Evolutionary conservation across 2,113 vertebrate species (phyloP).

Genomic region (Atrichornis clamosus): DNA sequence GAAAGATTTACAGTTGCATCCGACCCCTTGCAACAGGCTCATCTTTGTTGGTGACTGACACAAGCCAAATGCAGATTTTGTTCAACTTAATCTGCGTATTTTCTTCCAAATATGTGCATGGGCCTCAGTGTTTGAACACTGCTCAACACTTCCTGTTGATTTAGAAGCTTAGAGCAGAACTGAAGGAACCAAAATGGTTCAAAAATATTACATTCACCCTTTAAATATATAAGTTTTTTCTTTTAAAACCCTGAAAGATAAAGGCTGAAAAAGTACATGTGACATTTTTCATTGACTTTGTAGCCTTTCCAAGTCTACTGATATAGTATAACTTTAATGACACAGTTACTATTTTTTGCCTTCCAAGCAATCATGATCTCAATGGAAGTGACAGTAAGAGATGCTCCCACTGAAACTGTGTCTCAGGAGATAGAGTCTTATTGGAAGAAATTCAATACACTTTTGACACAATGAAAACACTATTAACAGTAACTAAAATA

Average conservation of each 20-base stretch:
- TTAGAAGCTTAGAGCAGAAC: background rate
- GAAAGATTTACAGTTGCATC: background rate
- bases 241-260: background rate
- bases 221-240: background rate
- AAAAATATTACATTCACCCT: background rate
- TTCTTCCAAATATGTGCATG: background rate
- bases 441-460: background rate
- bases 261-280: background rate
- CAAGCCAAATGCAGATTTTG: background rate
- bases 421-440: constrained; percentile 11
- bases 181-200: background rate
- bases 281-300: background rate
- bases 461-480: constrained; percentile 37
- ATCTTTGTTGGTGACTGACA: background rate
- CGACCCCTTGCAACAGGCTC: background rate
- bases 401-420: background rate
- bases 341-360: constrained; percentile 18
- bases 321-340: background rate
- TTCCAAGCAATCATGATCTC: constrained; percentile 11
- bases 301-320: background rate
- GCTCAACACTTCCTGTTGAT: background rate
- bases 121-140: background rate
- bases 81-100: background rate
- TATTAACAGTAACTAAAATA: constrained; percentile 26
- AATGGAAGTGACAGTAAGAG: constrained; percentile 31